Evolutionary conservation across 2,888 invertebrate species (phyloP).

Genomic region (Drosophila nigricruria): DNA sequence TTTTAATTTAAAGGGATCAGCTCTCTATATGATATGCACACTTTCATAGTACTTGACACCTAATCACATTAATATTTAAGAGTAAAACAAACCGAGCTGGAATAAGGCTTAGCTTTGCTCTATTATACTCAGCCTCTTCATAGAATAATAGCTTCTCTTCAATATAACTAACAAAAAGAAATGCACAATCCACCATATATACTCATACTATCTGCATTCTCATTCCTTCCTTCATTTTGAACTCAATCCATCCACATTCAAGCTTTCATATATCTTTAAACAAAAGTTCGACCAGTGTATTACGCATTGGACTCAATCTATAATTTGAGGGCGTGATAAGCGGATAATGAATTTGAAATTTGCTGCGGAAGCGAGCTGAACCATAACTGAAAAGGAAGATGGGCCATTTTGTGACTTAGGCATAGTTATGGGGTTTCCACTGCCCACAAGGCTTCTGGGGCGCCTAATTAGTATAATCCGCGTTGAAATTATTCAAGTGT

Average conservation of each 20-base stretch:
- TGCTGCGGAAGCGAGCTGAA: constrained; percentile 35
- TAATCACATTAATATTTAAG: no score
- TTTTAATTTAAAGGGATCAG: no score
- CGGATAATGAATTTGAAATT: constrained; percentile 81
- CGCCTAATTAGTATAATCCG: constrained; percentile 83
- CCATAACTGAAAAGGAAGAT: constrained; percentile 4
- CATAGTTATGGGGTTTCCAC: constrained; percentile 42
- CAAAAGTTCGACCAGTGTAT: constrained; percentile 43
- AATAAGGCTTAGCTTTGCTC: no score
- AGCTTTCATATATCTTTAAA: neutral
- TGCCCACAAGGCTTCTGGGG: constrained; percentile 54
- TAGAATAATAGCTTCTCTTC: no score
- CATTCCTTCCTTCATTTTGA: neutral
- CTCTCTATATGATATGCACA: no score
- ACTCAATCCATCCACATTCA: neutral
- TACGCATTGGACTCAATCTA: constrained; percentile 9
- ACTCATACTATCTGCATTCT: no score
- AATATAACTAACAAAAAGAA: no score
- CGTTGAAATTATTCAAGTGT: constrained; percentile 80
- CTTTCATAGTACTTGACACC: no score
- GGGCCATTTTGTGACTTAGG: constrained; percentile 26
- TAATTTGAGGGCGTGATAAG: constrained; percentile 65
- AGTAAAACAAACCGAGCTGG: no score
- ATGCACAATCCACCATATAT: neutral
- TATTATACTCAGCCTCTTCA: no score